phyloP scores from a whole-genome alignment of 2,113 vertebrate genomes.

The Phalacrocorax pelagicus region DNA sequence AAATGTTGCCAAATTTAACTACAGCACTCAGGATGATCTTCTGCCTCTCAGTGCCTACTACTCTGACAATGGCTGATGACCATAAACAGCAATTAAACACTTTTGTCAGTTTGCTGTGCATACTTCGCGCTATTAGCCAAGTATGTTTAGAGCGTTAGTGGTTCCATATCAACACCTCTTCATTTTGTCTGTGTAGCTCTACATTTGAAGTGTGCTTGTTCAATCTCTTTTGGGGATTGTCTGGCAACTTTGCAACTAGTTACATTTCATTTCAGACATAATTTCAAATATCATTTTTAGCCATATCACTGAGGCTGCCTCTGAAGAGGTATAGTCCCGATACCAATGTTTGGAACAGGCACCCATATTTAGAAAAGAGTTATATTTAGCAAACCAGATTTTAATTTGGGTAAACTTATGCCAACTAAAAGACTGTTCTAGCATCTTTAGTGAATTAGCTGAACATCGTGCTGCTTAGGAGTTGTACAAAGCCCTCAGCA shows the following conservation, averaged over 20 bases:
- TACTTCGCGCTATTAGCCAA: not conserved
- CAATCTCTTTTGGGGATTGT: not conserved
- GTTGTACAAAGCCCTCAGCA: not conserved
- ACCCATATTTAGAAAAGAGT: not conserved
- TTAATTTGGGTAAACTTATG: not conserved
- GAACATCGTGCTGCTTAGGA: not conserved
- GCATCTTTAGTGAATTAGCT: not conserved
- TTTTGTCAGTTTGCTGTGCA: not conserved
- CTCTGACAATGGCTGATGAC: not conserved
- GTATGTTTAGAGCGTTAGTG: not conserved
- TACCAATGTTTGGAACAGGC: not conserved
- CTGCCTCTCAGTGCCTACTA: not conserved
- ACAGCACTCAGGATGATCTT: not conserved
- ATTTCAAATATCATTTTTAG: not conserved
- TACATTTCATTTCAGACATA: not conserved
- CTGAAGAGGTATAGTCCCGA: not conserved
- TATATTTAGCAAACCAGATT: not conserved
- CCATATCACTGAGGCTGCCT: not conserved
- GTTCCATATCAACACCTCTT: not conserved
- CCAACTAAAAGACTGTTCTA: not conserved
- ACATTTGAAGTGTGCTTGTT: not conserved
- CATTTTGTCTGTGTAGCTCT: not conserved
- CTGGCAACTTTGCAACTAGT: not conserved
- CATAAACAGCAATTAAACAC: not conserved
- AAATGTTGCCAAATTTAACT: not conserved